phyloP scores from a whole-genome alignment of 37 sponge, comb jelly and placozoan species.

The Geodia barretti region DNA sequence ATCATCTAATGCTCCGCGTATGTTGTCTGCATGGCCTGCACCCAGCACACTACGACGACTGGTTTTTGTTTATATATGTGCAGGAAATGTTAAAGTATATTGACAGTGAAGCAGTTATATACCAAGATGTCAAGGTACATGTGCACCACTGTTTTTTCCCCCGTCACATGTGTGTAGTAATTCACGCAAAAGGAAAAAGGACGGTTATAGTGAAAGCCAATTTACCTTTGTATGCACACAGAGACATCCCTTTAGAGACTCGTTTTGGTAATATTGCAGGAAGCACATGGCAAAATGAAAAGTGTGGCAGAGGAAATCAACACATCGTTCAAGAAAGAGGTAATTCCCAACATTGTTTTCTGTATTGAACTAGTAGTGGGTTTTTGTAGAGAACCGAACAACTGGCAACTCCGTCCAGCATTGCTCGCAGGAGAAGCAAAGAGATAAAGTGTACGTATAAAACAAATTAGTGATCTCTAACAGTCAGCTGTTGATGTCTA shows the following conservation, averaged over 20 bases:
- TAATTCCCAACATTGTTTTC: neutral
- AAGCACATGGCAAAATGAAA: slow-evolving; percentile 41
- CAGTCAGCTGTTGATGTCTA: neutral
- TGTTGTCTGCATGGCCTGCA: too few relatives aligned
- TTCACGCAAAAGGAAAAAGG: too few relatives aligned
- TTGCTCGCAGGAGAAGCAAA: slow-evolving; percentile 3
- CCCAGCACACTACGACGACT: neutral
- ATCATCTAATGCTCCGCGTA: slow-evolving; percentile 40
- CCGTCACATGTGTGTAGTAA: too few relatives aligned
- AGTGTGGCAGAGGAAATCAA: slow-evolving; percentile 38
- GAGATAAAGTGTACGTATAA: slow-evolving; percentile 12
- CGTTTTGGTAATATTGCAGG: too few relatives aligned
- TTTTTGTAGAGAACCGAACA: neutral
- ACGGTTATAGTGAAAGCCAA: too few relatives aligned
- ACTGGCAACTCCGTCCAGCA: neutral
- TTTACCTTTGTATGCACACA: too few relatives aligned
- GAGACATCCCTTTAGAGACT: too few relatives aligned
- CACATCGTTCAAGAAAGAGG: slow-evolving; percentile 27
- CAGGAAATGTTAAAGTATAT: neutral
- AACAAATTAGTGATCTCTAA: too few relatives aligned
- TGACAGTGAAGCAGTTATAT: neutral
- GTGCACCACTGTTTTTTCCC: too few relatives aligned
- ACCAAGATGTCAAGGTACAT: neutral
- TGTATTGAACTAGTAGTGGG: neutral
- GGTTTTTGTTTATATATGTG: too few relatives aligned